A percentile compares a stretch with the other conserved stretches of the same genome.
Evolutionary conservation across 2,797 vertebrate species (phyloP).

Genomic region (Limosa lapponica): DNA sequence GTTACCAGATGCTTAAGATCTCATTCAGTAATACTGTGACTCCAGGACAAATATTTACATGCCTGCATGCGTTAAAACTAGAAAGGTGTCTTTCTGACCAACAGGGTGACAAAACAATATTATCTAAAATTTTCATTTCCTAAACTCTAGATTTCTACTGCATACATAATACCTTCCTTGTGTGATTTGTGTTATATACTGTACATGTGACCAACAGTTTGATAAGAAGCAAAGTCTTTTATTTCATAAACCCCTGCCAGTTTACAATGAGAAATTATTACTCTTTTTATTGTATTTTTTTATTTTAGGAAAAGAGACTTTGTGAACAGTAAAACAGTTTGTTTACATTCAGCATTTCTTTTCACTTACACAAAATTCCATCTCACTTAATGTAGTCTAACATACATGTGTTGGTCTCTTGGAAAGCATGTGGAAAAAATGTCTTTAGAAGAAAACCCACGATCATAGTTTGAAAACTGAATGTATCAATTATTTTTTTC

Average conservation of each 20-base stretch:
- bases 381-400: conserved; percentile 71
- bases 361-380: conserved; percentile 75
- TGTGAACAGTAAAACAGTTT: conserved; percentile 69
- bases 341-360: conserved; percentile 80
- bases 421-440: conserved; percentile 73
- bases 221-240: conserved; percentile 79
- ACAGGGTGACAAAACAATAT: conserved; percentile 95
- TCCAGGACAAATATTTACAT: conserved; percentile 99
- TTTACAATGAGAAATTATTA: conserved; percentile 85
- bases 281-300: conserved; percentile 72
- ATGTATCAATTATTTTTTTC: conserved; percentile 65
- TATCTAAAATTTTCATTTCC: conserved; percentile 94
- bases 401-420: conserved; percentile 75
- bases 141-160: conserved; percentile 96
- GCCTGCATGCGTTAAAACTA: conserved; percentile 99
- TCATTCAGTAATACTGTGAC: conserved; percentile 99
- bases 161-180: conserved; percentile 99
- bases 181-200: conserved; percentile 97
- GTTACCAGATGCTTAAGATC: conserved; percentile 92
- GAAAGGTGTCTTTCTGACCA: conserved; percentile 98
- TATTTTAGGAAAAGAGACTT: conserved; percentile 74
- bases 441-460: conserved; percentile 77
- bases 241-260: conserved; percentile 78
- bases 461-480: conserved; percentile 71
- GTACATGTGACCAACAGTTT: conserved; percentile 89